phyloP scores from a whole-genome alignment of 1,140 invertebrate genomes.

The Acyrthosiphon pisum region DNA sequence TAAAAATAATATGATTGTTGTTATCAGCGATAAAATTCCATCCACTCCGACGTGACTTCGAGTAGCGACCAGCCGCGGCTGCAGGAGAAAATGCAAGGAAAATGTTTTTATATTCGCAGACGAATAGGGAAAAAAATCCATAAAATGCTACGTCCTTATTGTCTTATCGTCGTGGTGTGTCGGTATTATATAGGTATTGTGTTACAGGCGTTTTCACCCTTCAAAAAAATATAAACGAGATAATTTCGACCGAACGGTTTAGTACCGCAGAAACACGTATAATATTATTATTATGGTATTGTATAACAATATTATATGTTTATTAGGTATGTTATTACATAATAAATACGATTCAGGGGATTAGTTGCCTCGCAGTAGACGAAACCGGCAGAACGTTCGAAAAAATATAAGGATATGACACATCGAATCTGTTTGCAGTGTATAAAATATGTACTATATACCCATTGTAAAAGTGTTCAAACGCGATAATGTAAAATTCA shows the following conservation, averaged over 20 bases:
- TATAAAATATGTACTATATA: no score
- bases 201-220: not conserved
- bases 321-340: not conserved
- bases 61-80: no score
- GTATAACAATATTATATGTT: no score
- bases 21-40: not conserved
- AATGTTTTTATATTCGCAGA: not conserved
- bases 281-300: not conserved
- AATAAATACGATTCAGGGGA: not conserved
- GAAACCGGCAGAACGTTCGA: not conserved
- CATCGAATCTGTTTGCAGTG: not conserved
- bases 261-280: not conserved
- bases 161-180: not conserved
- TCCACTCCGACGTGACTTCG: not conserved
- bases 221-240: not conserved
- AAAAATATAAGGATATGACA: not conserved
- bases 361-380: not conserved
- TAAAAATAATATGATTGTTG: not conserved
- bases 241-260: not conserved
- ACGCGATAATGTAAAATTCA: no score
- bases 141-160: not conserved
- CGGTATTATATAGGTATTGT: not conserved
- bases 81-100: not conserved
- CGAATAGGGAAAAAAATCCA: not conserved
- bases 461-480: not conserved